Conservation (phyloP, 2,888 invertebrate genomes). For the Stenodema calcarata region DNA sequence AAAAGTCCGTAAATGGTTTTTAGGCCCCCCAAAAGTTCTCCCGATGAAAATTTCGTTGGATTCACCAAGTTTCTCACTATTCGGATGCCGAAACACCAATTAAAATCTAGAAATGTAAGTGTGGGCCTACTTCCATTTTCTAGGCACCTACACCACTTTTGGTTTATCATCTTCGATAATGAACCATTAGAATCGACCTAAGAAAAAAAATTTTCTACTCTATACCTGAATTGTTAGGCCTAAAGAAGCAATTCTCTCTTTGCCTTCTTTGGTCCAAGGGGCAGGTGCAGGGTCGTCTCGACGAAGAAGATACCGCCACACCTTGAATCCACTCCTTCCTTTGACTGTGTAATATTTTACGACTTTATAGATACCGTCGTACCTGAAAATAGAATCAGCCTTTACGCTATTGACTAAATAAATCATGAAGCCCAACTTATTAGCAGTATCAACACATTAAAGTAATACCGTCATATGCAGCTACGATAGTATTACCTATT, state of each 20-base stretch:
- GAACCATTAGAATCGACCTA: too few relatives aligned
- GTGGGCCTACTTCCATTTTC: too few relatives aligned
- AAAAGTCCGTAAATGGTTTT: too few relatives aligned
- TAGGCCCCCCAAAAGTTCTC: too few relatives aligned
- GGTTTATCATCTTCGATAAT: too few relatives aligned
- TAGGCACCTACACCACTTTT: too few relatives aligned
- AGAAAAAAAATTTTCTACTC: background rate
- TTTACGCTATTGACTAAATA: too few relatives aligned
- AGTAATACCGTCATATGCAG: background rate
- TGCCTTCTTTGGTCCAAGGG: constrained; percentile 78
- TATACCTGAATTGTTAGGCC: constrained; percentile 63
- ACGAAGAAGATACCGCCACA: constrained; percentile 79
- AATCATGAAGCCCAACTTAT: background rate
- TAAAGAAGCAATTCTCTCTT: constrained; percentile 63
- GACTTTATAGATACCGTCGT: constrained; percentile 87
- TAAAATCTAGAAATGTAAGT: too few relatives aligned
- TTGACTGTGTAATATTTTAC: constrained; percentile 81
- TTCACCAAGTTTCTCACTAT: too few relatives aligned
- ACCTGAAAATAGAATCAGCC: constrained; percentile 65
- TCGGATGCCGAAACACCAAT: too few relatives aligned
- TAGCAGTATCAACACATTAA: too few relatives aligned
- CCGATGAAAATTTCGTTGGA: too few relatives aligned
- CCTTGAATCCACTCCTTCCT: constrained; percentile 77
- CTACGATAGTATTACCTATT: constrained; percentile 62
- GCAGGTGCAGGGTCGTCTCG: constrained; percentile 80